These are phyloP conservation scores for Cotesia glomerata DNA, from an alignment of 1,140 invertebrate genomes.

Conservation along the genomic window DNA sequence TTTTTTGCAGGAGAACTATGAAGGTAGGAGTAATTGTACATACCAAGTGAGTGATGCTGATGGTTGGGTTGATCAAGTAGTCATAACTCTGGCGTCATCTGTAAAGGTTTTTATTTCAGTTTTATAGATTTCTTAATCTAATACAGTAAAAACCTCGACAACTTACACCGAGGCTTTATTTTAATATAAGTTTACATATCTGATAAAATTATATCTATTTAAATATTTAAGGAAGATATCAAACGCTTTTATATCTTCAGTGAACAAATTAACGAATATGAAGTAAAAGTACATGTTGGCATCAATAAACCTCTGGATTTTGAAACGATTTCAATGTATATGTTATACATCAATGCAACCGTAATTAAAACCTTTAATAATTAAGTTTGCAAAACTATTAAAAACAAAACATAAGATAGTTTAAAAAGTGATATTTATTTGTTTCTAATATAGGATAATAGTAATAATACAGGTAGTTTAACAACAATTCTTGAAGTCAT, in stretches of 20 bases:
- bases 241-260: conserved; percentile 54
- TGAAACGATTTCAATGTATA: conserved; percentile 37
- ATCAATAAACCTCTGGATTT: conserved; percentile 32
- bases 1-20: conserved; percentile 53
- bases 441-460: conserved; percentile 53
- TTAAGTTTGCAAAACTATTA: background rate
- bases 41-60: conserved; percentile 61
- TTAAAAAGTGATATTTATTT: conserved; percentile 13
- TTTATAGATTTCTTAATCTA: background rate
- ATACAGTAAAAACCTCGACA: no score
- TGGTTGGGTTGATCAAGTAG: conserved; percentile 59
- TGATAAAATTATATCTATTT: background rate
- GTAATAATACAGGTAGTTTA: conserved; percentile 56
- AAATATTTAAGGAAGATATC: conserved; percentile 32
- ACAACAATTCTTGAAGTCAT: conserved; percentile 62
- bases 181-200: no score
- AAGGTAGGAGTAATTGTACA: conserved; percentile 52
- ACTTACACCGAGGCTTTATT: background rate
- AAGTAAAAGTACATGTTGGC: conserved; percentile 31
- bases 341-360: conserved; percentile 30
- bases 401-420: background rate
- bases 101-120: conserved; percentile 13
- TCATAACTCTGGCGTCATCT: conserved; percentile 45
- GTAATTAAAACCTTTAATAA: conserved; percentile 20
- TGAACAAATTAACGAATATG: conserved; percentile 48